phyloP scores from a whole-genome alignment of 1,140 invertebrate species.

The Bombus picipes region DNA sequence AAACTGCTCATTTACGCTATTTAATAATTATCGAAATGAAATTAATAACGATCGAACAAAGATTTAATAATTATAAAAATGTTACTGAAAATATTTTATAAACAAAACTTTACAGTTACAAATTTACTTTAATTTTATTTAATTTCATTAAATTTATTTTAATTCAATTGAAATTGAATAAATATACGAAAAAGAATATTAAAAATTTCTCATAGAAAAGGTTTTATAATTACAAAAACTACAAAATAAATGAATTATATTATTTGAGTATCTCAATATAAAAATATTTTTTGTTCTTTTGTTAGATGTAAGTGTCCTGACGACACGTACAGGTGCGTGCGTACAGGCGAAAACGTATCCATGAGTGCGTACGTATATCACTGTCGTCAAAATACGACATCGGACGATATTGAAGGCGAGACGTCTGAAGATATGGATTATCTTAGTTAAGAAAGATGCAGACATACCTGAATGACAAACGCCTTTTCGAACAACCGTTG shows the following conservation, averaged over 20 bases:
- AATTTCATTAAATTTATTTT: too few relatives aligned
- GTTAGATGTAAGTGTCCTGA: conserved; percentile 84
- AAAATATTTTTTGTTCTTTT: background rate
- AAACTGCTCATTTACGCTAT: too few relatives aligned
- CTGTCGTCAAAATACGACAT: conserved; percentile 80
- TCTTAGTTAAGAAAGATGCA: conserved; percentile 23
- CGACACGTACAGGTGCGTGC: conserved; percentile 81
- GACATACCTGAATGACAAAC: conserved; percentile 9
- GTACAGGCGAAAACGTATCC: conserved; percentile 84
- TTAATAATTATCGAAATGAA: too few relatives aligned
- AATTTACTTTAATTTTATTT: too few relatives aligned
- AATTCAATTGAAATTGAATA: too few relatives aligned
- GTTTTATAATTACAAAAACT: too few relatives aligned
- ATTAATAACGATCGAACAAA: too few relatives aligned
- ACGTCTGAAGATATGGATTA: conserved; percentile 47
- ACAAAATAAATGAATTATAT: background rate
- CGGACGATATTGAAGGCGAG: conserved; percentile 67
- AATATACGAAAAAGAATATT: too few relatives aligned
- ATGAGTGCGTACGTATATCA: conserved; percentile 85
- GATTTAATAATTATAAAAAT: too few relatives aligned
- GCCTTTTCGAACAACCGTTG: background rate
- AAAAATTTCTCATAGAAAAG: too few relatives aligned
- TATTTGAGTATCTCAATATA: background rate
- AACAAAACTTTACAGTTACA: too few relatives aligned
- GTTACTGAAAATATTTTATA: too few relatives aligned